Evolutionary conservation across 2,888 invertebrate species (phyloP), one percentile per base, ranked within the genome.

Genomic region (Gordius sp.): DNA sequence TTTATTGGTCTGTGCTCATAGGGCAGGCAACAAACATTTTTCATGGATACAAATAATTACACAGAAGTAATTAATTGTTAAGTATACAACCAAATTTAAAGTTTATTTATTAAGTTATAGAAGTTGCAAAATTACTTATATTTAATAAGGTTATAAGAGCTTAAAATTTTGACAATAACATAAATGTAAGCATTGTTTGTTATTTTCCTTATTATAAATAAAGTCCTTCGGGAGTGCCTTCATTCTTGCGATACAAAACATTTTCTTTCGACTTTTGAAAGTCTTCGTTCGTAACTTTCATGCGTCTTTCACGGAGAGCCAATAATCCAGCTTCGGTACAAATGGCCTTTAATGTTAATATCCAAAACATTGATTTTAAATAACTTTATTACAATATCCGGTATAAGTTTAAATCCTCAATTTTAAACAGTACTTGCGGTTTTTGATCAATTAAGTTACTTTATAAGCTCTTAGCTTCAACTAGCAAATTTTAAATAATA

Each of bases 251-350:
- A 68, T 97, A 97, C 56, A 99, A 75, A 27, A 99, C 93, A 72
- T 87, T 97, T 69, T 99, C 97, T 71, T 97, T 97, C 0, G 93
- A 89, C 69, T 99, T 97, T 69, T 85, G 84, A 70, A 99, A 97
- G 71, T 99, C 97, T 70, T 97, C 93, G 73, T 89, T 91, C 60
- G 87, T 97, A 28, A 97, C 97, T 71, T 91, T 93, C 97, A 99
- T 99, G 63, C 97, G 78, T 58, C 97, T 78, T 70, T 97, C 97
- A 61, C 97, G 75, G 56, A 97, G 72, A 2, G 97, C 97, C 81
- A 99, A 83, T 58, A 99, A 73, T 61, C 97, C 97, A 58, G 91
- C 97, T 75, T 97, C 97, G 4, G 97, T 99, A 70, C 97, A 99
- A 69, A 99, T 93, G 18, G 97, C 97, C 82, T 84, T 69, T 26